Evolutionary conservation across 2,797 vertebrate species (phyloP).

Genomic region (Pitangus sulphuratus): DNA sequence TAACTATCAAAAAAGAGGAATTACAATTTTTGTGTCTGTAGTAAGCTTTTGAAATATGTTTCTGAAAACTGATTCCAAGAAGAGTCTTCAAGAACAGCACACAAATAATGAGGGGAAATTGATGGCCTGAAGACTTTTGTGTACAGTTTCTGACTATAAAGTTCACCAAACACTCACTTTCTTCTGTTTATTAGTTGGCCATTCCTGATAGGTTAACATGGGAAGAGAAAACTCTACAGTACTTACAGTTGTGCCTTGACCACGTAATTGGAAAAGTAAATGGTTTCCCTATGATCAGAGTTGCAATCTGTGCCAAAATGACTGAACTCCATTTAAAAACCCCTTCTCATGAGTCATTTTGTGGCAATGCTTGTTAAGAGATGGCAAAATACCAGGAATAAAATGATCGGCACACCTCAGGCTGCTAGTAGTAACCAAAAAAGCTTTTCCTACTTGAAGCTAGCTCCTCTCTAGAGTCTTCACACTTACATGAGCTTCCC

Average conservation of each 20-base stretch:
- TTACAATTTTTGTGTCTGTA: neutral
- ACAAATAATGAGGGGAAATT: neutral
- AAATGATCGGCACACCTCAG: slow-evolving; percentile 57
- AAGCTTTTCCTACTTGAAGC: slow-evolving; percentile 19
- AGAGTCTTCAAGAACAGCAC: neutral
- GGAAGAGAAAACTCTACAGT: neutral
- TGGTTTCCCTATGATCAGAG: slow-evolving; percentile 55
- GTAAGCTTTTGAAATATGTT: neutral
- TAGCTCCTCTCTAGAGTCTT: slow-evolving; percentile 5
- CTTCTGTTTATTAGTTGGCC: slow-evolving; percentile 34
- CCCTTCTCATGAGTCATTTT: slow-evolving; percentile 48
- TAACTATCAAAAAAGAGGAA: neutral
- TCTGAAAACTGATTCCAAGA: slow-evolving; percentile 5
- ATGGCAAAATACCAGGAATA: slow-evolving; percentile 56
- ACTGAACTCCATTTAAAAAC: slow-evolving; percentile 44
- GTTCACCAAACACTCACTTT: slow-evolving; percentile 46
- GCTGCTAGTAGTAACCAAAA: slow-evolving; percentile 43
- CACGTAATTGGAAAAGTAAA: slow-evolving; percentile 55
- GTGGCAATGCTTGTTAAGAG: slow-evolving; percentile 37
- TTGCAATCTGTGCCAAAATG: slow-evolving; percentile 41
- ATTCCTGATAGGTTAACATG: neutral
- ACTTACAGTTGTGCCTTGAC: slow-evolving; percentile 37
- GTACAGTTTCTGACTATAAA: slow-evolving; percentile 1
- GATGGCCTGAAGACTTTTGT: slow-evolving; percentile 12
- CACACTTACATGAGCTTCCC: neutral